phyloP scores from a whole-genome alignment of 1,140 invertebrate species.

The Tribolium madens region DNA sequence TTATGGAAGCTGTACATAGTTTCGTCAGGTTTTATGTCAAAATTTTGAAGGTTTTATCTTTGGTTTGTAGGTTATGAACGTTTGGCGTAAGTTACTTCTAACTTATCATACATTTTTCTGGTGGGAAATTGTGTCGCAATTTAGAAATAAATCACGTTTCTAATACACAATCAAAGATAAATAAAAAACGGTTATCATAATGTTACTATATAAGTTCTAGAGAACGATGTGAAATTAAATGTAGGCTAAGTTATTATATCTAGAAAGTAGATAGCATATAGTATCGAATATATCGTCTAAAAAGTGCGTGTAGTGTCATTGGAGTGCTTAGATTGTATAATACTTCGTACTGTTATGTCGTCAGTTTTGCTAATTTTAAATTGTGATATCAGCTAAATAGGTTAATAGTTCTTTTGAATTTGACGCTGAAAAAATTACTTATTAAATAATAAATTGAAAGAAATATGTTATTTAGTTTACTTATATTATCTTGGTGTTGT shows the following conservation, averaged over 20 bases:
- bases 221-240: conserved; percentile 61
- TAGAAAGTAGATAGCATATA: conserved; percentile 62
- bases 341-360: conserved; percentile 58
- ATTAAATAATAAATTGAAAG: too few relatives aligned
- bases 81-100: conserved; percentile 19
- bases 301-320: conserved; percentile 64
- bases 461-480: too few relatives aligned
- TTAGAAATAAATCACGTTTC: conserved; percentile 38
- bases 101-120: conserved; percentile 34
- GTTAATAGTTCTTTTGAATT: conserved; percentile 8
- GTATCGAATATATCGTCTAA: conserved; percentile 62
- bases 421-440: background rate
- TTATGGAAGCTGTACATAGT: conserved; percentile 30
- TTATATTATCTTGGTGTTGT: conserved; percentile 8
- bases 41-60: conserved; percentile 43
- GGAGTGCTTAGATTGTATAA: conserved; percentile 62
- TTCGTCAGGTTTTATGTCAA: conserved; percentile 33
- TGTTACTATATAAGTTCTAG: conserved; percentile 43
- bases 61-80: conserved; percentile 37
- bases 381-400: conserved; percentile 38
- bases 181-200: conserved; percentile 41
- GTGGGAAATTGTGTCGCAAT: conserved; percentile 35
- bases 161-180: conserved; percentile 44
- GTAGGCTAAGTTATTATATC: conserved; percentile 62
- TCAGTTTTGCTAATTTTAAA: conserved; percentile 35